Base-by-base conservation (phyloP, 2,797 vertebrate species). In the Loris lydekkerianus region DNA sequence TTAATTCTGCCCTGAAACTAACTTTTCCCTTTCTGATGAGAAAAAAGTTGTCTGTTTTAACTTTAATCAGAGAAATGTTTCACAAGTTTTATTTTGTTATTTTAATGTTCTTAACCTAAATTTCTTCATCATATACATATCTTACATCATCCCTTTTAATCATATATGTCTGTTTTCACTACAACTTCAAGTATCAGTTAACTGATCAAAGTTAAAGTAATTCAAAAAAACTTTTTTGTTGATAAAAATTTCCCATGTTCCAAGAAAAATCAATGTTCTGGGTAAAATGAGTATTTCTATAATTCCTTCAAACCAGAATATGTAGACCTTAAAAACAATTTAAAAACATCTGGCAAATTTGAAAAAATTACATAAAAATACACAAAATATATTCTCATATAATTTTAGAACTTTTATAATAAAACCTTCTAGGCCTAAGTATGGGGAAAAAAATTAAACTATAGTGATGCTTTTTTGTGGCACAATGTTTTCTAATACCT, bases 1-100 rank as follows among this genome's bases (percentile, higher is more conserved):
- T 31, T 27, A 86, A 84, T 77, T 95, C 53, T 75, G 15, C 61
- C 49, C 56, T 89, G 23, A 94, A 95, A 70, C 18, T 23, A 84
- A 91, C 7, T 18, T 85, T 91, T 61, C 14, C 11, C 61, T 63
- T 88, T 72, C 61, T 81, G 58, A 88, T 67, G 49, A 91, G 73
- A 70, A 95, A 89, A 31, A 85, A 53, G 67, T 65, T 63, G 8
- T 58, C 60, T 37, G 70, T 73, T 84, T 20, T 89, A 96, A 80
- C 27, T 67, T 89, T 83, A 87, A 89, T 53, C 34, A 86, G 11
- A 96, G 73, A 92, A 92, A 43, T 67, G 34, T 84, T 94, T 94
- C 70, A 70, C 60, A 96, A 77, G 7, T 2, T 89, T 86, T 65
- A 63, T 84, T 92, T 89, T 73, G 53, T 7, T 9, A 40, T 60